Evolutionary conservation across 53 echinoderm and acorn worm species (phyloP).

Genomic region (Echinarachnius parma): DNA sequence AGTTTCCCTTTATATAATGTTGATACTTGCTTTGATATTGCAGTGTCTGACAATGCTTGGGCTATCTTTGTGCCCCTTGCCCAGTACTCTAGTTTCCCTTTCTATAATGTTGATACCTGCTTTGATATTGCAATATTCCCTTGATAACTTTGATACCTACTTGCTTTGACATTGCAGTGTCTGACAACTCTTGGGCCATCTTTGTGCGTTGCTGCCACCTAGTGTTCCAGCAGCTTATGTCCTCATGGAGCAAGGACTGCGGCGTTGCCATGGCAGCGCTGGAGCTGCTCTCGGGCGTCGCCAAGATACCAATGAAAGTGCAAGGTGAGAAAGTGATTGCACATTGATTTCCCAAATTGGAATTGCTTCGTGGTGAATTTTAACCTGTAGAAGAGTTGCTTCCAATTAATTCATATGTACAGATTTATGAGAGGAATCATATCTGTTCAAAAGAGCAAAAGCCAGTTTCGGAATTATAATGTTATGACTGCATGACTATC

Average conservation of each 20-base stretch:
- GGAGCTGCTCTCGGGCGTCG: slow-evolving; percentile 89
- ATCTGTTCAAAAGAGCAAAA: too few relatives aligned
- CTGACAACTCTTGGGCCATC: slow-evolving; percentile 89
- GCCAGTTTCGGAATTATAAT: too few relatives aligned
- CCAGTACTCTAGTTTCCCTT: background rate
- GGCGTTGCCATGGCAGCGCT: slow-evolving; percentile 91
- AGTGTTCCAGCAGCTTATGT: slow-evolving; percentile 83
- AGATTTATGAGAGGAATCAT: too few relatives aligned
- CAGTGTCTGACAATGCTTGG: slow-evolving; percentile 83
- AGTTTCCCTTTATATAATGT: background rate
- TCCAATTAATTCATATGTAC: too few relatives aligned
- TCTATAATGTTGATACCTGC: background rate
- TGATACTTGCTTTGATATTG: background rate
- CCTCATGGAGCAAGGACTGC: slow-evolving; percentile 85
- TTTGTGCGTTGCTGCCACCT: slow-evolving; percentile 96
- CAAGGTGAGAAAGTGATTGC: slow-evolving; percentile 71
- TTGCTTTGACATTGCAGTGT: background rate
- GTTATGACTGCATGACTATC: too few relatives aligned
- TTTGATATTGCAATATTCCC: background rate
- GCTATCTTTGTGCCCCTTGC: slow-evolving; percentile 88
- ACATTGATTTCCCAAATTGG: too few relatives aligned
- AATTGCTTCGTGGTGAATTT: too few relatives aligned
- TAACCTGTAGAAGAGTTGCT: too few relatives aligned
- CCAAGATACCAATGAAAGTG: slow-evolving; percentile 83
- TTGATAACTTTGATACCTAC: background rate